Base-by-base conservation (phyloP, 1,140 invertebrate species). In the Pseudomyrmex sp. region DNA sequence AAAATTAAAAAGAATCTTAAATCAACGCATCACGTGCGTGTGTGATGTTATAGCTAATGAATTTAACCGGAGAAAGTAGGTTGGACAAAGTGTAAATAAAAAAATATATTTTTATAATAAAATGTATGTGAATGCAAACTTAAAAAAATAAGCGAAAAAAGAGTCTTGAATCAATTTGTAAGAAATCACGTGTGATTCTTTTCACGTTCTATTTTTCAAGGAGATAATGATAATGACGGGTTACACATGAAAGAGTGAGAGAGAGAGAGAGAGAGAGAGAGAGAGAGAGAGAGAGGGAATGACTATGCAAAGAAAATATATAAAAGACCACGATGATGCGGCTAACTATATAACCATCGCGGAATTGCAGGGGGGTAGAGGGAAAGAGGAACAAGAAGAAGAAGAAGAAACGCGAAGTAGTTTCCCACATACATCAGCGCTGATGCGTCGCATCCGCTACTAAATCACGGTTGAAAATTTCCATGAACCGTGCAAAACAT, bases 401-500 rank as follows among this genome's bases (percentile, higher is more conserved):
- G 63, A 75, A 75, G 44, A 75, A 75, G 35, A 62, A 52, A 23
- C 26, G 7, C 52, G 35, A 61, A 23, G 59, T 75, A 23, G 15
- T 62, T 75, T 75, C 73, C 58, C 59, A 75, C 59, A 23, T 75
- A 75, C 18, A 61, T 75, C 46, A 50, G 2, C 4, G 63, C 54
- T 13, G 35, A 35, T 58, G 35, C 59, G 61, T 26, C 26, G 20
- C 59, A 52, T 44, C 23, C 59, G 23, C 10, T 63, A 63, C 23
- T 75, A 63, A 75, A 63, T 44, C 46, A 75, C 59, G 54, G 59
- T 75, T 50, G 20, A 63, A 10, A 50, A 75, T 63, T 2, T n/a
- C 46, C 23, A 10, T 26, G n/a, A 48, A 48, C n/a, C 15, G 20
- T 12, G 44, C 58, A 62, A 62, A 48, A 75, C 35, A 62, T 26